These are phyloP conservation scores for Peromyscus aztecus DNA, from an alignment of 2,797 vertebrate genomes.

Conservation along the genomic window DNA sequence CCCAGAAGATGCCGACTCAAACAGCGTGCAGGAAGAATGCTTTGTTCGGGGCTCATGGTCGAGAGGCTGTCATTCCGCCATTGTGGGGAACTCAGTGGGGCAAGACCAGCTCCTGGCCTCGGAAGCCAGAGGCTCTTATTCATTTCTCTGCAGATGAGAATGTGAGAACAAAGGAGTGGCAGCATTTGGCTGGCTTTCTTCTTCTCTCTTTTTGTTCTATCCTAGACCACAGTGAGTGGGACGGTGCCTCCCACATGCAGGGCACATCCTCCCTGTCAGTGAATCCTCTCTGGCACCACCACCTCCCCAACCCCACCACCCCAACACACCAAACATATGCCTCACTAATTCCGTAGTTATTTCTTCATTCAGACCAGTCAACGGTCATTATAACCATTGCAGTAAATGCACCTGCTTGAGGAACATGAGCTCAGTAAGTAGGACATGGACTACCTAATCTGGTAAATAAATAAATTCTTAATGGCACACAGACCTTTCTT, in stretches of 20 bases:
- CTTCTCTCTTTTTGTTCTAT: too few relatives aligned
- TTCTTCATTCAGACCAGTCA: background rate
- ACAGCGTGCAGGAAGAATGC: background rate
- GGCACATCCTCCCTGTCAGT: background rate
- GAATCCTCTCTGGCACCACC: background rate
- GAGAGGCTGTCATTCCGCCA: background rate
- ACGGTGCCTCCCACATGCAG: background rate
- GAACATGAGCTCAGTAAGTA: background rate
- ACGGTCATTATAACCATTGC: background rate
- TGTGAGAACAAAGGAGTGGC: background rate
- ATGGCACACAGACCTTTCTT: background rate
- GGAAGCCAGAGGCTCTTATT: too few relatives aligned
- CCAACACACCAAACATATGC: background rate
- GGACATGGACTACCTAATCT: background rate
- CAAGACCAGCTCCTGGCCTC: background rate
- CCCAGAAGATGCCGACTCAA: too few relatives aligned
- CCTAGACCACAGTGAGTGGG: background rate
- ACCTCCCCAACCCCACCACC: background rate
- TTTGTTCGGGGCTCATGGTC: background rate
- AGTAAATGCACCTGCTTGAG: background rate
- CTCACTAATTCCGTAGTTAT: background rate
- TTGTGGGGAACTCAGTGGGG: background rate
- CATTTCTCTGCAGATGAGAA: background rate
- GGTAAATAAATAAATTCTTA: slow-evolving; percentile 33
- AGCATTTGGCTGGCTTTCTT: background rate